Conservation (phyloP, 2,113 vertebrate species). For the Myotis davidii region DNA sequence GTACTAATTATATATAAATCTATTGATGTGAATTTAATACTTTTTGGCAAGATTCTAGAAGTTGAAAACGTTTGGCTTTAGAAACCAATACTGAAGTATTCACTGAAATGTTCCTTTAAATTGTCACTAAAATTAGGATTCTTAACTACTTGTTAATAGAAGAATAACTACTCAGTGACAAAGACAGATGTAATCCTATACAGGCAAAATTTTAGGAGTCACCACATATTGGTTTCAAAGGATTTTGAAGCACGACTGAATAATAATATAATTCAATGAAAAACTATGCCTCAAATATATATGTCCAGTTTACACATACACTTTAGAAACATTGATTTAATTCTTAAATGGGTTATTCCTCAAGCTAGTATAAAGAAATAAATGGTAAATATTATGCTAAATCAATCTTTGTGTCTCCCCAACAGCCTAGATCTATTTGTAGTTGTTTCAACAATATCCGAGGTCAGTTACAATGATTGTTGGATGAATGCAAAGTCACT, state of each 20-base stretch:
- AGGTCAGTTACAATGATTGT: slow-evolving; percentile 4
- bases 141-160: slow-evolving; percentile 4
- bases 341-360: slow-evolving; percentile 41
- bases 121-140: slow-evolving; percentile 14
- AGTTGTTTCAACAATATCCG: background rate
- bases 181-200: background rate
- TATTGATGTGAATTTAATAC: background rate
- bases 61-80: background rate
- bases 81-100: background rate
- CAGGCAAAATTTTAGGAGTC: slow-evolving; percentile 27
- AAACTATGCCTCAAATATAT: slow-evolving; percentile 43
- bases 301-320: background rate
- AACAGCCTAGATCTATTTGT: slow-evolving; percentile 32
- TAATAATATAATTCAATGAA: slow-evolving; percentile 4
- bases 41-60: slow-evolving; percentile 7
- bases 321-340: slow-evolving; percentile 6
- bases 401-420: background rate
- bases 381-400: background rate
- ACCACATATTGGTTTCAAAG: background rate
- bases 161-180: background rate
- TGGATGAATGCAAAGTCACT: slow-evolving; percentile 27
- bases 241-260: slow-evolving; percentile 17
- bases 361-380: slow-evolving; percentile 51
- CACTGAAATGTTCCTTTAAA: background rate
- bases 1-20: background rate